Evolutionary conservation across 1,140 invertebrate genomes (phyloP), one percentile per base, ranked within the genome.

Genomic region (Pantala flavescens): DNA sequence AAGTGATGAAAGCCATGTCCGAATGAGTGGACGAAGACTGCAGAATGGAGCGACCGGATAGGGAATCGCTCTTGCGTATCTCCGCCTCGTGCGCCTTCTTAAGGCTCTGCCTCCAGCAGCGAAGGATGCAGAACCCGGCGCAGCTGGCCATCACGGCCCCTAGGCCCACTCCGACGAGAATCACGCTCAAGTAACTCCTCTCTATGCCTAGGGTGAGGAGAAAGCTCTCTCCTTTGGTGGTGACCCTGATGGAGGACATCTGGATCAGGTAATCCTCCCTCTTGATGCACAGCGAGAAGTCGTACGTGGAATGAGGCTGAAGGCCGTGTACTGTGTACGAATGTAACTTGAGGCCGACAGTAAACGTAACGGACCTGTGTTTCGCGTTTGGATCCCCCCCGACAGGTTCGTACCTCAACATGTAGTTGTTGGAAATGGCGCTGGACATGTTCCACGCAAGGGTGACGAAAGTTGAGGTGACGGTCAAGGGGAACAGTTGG

Each of bases 271-370:
- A 78, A 16, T 74, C 76, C 49, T 74, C 78, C 19, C 74, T 55
- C 12, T 76, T 75, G 7, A 79, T 73, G 43, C 77, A 76, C 19
- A 79, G 72, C 14, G 72, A 75, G 70, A 79, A 78, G 0, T 36
- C 71, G 74, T 79, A 79, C 19, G 75, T 74, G 14, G 21, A 36
- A 7, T 77, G 77, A 0, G 78, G 78, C 19, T 76, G 43, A 10
- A 79, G 75, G n/a, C 78, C 78, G 49, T 77, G 78, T 0, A 79
- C 72, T 10, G 78, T 79, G 72, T 78, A 79, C 0, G 77, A 79
- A 71, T 79, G 78, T 28, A 76, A 71, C 55, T 77, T 78, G 0
- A 76, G 71, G 12, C 77, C 78, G 0, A 77, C 76, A 0, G 76
- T 74, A 28, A 77, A 77, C 7, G 72, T 74, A 7, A 75, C 73